These are phyloP conservation scores for Tetragonula carbonaria DNA, from an alignment of 2,888 invertebrate genomes.

Conservation along the genomic window DNA sequence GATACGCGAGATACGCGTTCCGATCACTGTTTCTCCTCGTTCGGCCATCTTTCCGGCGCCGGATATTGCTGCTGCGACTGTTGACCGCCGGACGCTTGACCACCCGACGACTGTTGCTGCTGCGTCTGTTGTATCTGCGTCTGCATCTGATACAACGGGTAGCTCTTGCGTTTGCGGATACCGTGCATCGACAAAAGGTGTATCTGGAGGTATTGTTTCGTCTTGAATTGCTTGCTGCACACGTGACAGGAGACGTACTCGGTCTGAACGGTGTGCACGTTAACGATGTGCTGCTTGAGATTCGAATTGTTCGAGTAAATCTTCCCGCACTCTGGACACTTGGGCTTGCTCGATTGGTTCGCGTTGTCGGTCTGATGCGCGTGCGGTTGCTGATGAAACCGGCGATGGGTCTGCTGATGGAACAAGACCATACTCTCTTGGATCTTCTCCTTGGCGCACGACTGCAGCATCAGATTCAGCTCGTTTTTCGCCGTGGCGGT, in stretches of 20 bases:
- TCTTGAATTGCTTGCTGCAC: conserved; percentile 89
- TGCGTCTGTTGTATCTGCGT: conserved; percentile 63
- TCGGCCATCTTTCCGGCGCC: conserved; percentile 73
- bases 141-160: conserved; percentile 81
- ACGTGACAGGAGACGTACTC: conserved; percentile 87
- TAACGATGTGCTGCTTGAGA: conserved; percentile 89
- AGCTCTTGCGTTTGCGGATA: conserved; percentile 86
- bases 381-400: conserved; percentile 71
- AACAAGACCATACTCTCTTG: conserved; percentile 77
- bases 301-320: conserved; percentile 89
- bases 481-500: conserved; percentile 72
- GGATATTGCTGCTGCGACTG: conserved; percentile 70
- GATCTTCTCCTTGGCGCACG: conserved; percentile 80
- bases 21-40: conserved; percentile 74
- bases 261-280: conserved; percentile 88
- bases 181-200: conserved; percentile 89
- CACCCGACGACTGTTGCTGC: conserved; percentile 52
- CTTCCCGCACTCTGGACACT: conserved; percentile 89
- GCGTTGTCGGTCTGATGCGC: conserved; percentile 60
- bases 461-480: conserved; percentile 79
- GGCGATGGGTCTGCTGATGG: conserved; percentile 77
- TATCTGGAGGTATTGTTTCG: conserved; percentile 89
- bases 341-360: conserved; percentile 84
- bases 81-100: conserved; percentile 53
- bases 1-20: conserved; percentile 11